Conservation (phyloP, 2,113 vertebrate genomes). For the Phycodurus eques region DNA sequence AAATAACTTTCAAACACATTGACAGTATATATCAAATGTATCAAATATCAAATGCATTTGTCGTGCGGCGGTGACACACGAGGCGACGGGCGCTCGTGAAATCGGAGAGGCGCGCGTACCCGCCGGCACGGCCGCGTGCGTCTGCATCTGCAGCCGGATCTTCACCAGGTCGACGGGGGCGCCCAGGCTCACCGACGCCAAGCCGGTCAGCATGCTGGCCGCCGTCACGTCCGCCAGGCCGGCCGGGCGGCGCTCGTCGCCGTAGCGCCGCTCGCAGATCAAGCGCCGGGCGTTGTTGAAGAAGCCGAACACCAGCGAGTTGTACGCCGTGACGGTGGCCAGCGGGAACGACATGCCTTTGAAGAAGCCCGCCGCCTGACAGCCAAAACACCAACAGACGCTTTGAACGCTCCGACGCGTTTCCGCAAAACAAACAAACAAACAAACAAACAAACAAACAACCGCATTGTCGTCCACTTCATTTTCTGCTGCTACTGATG, state of each 20-base stretch:
- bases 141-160: constrained; percentile 96
- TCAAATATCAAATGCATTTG: no score
- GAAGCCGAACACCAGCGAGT: constrained; percentile 89
- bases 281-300: constrained; percentile 85
- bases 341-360: constrained; percentile 97
- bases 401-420: no score
- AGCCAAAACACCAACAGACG: not conserved
- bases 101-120: constrained; percentile 61
- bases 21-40: no score
- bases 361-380: constrained; percentile 87
- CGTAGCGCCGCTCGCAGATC: constrained; percentile 77
- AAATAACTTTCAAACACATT: no score
- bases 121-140: constrained; percentile 68
- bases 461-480: no score
- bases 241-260: constrained; percentile 29
- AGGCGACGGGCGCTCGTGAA: no score
- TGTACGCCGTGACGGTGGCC: constrained; percentile 87
- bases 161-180: constrained; percentile 91
- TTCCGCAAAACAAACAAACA: no score
- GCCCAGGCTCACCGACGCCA: constrained; percentile 84
- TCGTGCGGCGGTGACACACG: no score
- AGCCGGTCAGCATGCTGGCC: constrained; percentile 83
- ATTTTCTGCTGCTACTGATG: no score
- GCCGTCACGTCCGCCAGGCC: constrained; percentile 75
- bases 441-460: no score